phyloP scores from a whole-genome alignment of 2,888 invertebrate species.

The Calameuta filiformis region DNA sequence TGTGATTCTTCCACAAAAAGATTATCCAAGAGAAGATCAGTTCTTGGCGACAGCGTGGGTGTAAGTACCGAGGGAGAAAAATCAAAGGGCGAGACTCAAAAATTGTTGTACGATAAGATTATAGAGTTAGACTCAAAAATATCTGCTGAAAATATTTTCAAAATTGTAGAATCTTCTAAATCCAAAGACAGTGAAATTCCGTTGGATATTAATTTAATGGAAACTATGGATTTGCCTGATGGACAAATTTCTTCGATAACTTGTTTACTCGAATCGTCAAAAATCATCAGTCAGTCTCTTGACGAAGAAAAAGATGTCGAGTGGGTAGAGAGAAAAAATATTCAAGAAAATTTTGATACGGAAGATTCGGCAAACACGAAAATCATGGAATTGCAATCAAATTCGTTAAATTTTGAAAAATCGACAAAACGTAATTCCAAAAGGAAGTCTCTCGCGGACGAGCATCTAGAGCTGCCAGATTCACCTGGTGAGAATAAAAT shows the following conservation, averaged over 20 bases:
- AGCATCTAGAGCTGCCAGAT: conserved; percentile 27
- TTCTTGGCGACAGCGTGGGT: background rate
- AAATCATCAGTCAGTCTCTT: background rate
- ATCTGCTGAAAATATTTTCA: background rate
- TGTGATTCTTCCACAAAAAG: background rate
- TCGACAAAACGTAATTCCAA: conserved; percentile 30
- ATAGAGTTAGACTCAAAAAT: background rate
- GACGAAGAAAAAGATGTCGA: background rate
- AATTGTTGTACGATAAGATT: background rate
- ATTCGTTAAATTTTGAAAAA: background rate
- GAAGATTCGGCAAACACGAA: background rate
- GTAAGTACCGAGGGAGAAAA: background rate
- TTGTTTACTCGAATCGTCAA: background rate
- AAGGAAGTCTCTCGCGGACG: conserved; percentile 35
- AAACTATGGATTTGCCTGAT: background rate
- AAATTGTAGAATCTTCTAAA: background rate
- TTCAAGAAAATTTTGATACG: background rate
- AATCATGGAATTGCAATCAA: background rate
- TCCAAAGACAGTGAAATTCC: background rate
- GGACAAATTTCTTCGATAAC: background rate
- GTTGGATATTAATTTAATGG: background rate
- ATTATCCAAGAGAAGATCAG: conserved; percentile 14
- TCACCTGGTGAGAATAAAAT: conserved; percentile 2
- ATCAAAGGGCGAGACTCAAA: background rate
- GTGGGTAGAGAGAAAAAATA: background rate